Evolutionary conservation across 2,113 vertebrate species (phyloP), one percentile per base, ranked within the genome.

Genomic region (Telmatochromis sp.): DNA sequence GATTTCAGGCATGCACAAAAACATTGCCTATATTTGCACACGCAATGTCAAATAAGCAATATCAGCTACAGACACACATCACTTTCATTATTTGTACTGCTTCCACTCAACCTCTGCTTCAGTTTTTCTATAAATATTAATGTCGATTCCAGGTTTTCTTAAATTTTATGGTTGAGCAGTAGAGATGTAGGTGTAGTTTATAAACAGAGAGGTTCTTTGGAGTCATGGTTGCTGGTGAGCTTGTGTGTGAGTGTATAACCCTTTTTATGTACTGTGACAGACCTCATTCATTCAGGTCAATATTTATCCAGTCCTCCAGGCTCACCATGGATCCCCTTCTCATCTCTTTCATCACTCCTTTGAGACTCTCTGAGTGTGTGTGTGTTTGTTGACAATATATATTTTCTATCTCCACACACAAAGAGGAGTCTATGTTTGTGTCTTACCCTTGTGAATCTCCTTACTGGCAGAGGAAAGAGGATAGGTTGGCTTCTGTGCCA

Each of bases 231-330:
- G 84, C 31, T 54, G 63, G 9, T 31, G 50, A 58, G 55, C 68
- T 28, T 51, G 83, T 81, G 86, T 85, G 26, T 82, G 82, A 45
- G 81, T 71, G 35, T 81, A 68, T 19, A 78, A 55, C 68, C 83
- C 54, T 85, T 91, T 92, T 87, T 90, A 93, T 93, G 91, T 90
- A 91, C 89, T 89, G 86, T 88, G 92, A 92, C 89, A 89, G 81
- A 89, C 78, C 92, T 94, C 92, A 93, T 95, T 92, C 93, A 90
- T 89, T 87, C 90, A 86, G 90, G 93, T 94, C 93, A 95, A 94
- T 95, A 94, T 95, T 95, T 95, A 94, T 91, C 92, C 86, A 89
- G 91, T 89, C 81, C 87, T 93, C 75, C 83, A 89, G 87, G 60
- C 89, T 92, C 60, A 79, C 63, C 7, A 40, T 85, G 87, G 86